Percentiles rank a stretch among this genome's conserved stretches.
phyloP scores from a whole-genome alignment of 37 sponge, comb jelly and placozoan species.

The Hormiphora californensis region DNA sequence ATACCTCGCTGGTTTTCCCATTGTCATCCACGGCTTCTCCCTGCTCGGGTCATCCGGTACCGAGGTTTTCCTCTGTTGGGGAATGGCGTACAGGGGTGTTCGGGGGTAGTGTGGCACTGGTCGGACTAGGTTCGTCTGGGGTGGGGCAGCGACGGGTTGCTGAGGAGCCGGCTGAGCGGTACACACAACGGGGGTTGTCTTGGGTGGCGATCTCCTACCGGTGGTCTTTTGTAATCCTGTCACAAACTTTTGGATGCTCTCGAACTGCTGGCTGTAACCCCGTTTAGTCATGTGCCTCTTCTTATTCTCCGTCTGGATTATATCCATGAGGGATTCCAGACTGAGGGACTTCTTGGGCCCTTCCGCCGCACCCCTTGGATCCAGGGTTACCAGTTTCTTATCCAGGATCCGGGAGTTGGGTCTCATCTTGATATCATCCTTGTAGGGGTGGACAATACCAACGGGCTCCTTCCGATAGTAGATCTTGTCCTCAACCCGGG shows the following conservation, averaged over 20 bases:
- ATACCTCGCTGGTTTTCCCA: too few species aligned
- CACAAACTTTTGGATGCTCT: not conserved
- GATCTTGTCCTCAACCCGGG: not conserved
- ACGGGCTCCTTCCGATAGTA: slow-evolving; percentile 1
- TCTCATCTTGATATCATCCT: slow-evolving; percentile 40
- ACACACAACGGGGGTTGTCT: too few species aligned
- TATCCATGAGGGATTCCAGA: slow-evolving; percentile 16
- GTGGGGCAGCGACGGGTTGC: too few species aligned
- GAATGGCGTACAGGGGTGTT: too few species aligned
- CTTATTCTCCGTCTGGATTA: not conserved
- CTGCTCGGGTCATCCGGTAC: too few species aligned
- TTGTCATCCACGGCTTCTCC: too few species aligned
- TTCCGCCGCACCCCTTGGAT: not conserved
- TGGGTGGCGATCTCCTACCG: too few species aligned
- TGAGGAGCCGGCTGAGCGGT: too few species aligned
- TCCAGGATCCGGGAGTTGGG: slow-evolving; percentile 16
- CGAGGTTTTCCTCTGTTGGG: too few species aligned
- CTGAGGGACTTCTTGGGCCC: slow-evolving; percentile 7
- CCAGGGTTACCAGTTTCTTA: slow-evolving; percentile 6
- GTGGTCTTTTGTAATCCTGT: slow-evolving; percentile 9
- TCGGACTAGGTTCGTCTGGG: too few species aligned
- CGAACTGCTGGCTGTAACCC: not conserved
- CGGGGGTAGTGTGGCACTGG: too few species aligned
- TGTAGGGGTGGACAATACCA: slow-evolving; percentile 36
- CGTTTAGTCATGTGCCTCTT: not conserved